Evolutionary conservation across 2,113 vertebrate species (phyloP).

Genomic region (Sardina pilchardus): DNA sequence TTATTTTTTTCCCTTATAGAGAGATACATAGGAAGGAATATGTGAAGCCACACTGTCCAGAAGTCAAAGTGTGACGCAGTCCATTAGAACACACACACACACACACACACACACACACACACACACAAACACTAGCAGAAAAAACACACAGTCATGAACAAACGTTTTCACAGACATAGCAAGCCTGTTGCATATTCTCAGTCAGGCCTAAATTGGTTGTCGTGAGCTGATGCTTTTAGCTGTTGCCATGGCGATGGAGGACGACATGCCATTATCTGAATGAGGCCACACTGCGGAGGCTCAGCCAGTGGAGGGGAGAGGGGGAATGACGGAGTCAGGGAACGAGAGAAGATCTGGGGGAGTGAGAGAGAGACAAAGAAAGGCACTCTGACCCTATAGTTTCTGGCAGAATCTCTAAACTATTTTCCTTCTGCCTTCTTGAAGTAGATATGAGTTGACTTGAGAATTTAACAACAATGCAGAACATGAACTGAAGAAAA

Average conservation of each 20-base stretch:
- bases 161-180: background rate
- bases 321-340: background rate
- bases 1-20: background rate
- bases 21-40: background rate
- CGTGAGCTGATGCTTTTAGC: constrained; percentile 10
- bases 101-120: constrained; percentile 24
- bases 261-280: constrained; percentile 42
- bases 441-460: background rate
- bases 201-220: background rate
- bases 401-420: background rate
- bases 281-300: background rate
- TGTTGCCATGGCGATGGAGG: constrained; percentile 39
- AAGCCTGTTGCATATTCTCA: background rate
- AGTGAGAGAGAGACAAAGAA: background rate
- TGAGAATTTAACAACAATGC: background rate
- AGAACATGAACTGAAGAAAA: background rate
- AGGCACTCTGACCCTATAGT: background rate
- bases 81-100: background rate
- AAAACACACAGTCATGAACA: background rate
- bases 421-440: background rate
- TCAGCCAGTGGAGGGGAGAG: background rate
- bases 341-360: background rate
- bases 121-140: background rate
- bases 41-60: background rate
- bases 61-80: background rate